These are phyloP conservation scores for Hypotaenidia okinawae DNA, from an alignment of 2,797 vertebrate genomes.

Conservation along the genomic window DNA sequence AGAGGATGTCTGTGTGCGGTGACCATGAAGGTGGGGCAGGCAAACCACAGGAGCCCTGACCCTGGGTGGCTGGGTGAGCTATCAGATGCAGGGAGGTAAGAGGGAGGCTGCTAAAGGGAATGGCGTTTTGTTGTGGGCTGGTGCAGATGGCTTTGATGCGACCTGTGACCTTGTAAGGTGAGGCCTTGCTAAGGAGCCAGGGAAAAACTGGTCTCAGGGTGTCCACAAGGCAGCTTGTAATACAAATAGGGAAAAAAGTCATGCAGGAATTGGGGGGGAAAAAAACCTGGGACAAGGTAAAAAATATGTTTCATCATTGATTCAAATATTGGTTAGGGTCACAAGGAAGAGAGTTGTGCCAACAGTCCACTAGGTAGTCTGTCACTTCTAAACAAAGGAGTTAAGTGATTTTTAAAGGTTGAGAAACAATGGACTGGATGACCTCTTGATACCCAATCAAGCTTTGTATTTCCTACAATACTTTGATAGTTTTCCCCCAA, in stretches of 20 bases:
- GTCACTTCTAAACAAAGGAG: neutral
- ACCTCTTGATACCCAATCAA: neutral
- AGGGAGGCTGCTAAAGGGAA: neutral
- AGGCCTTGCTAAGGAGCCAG: neutral
- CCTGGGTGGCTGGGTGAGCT: rapidly evolving
- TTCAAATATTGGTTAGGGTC: neutral
- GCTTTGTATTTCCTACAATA: neutral
- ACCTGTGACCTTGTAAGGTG: neutral
- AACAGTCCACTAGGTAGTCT: neutral
- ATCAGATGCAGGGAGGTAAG: neutral
- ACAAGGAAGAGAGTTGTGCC: neutral
- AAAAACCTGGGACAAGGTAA: rapidly evolving
- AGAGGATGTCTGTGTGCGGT: neutral
- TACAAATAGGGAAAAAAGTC: neutral
- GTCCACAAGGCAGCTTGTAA: neutral
- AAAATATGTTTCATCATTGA: neutral
- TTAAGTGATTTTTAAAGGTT: neutral
- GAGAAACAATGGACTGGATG: neutral
- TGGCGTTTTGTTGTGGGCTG: rapidly evolving
- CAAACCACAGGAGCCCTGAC: neutral
- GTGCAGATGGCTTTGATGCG: neutral
- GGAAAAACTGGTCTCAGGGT: neutral
- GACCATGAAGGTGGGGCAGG: neutral
- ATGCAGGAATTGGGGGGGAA: neutral
- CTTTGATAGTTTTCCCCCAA: neutral